These are phyloP conservation scores for Drosophila punjabiensis DNA, from an alignment of 1,140 invertebrate genomes.

Conservation along the genomic window DNA sequence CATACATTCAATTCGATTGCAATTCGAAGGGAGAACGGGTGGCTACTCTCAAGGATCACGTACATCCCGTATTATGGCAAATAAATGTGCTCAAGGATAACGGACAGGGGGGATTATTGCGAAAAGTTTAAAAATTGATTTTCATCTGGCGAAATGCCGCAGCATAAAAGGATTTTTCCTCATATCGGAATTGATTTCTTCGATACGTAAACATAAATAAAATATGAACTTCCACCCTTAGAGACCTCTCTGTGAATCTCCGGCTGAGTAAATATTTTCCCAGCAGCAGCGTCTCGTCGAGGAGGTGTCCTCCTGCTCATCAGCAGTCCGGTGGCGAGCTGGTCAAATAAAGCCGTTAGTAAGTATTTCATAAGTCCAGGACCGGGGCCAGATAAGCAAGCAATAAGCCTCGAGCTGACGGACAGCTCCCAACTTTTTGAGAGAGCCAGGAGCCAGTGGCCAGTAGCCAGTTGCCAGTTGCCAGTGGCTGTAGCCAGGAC, in stretches of 20 bases:
- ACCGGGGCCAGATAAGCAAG: constrained; percentile 56
- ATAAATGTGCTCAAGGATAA: constrained; percentile 71
- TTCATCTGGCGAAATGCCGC: constrained; percentile 63
- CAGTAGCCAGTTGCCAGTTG: constrained; percentile 7
- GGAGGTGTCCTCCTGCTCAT: constrained; percentile 53
- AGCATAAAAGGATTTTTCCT: constrained; percentile 77
- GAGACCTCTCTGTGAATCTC: constrained; percentile 9
- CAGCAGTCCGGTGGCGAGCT: constrained; percentile 71
- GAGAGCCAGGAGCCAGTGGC: constrained; percentile 19
- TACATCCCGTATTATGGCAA: constrained; percentile 77
- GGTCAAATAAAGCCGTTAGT: constrained; percentile 81
- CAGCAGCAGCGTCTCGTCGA: constrained; percentile 25
- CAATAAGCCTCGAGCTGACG: constrained; percentile 78
- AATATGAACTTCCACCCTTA: constrained; percentile 65
- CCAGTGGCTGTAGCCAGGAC: constrained; percentile 18
- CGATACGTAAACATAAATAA: constrained; percentile 79
- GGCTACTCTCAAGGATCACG: constrained; percentile 42
- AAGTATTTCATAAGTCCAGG: constrained; percentile 80
- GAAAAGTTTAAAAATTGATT: constrained; percentile 81
- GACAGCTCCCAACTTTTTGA: constrained; percentile 70
- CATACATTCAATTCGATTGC: constrained; percentile 34
- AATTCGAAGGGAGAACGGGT: constrained; percentile 36
- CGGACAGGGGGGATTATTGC: constrained; percentile 52
- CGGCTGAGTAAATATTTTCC: constrained; percentile 74
- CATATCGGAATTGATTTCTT: constrained; percentile 78